A percentile compares a stretch with the other conserved stretches of the same genome.
These are phyloP conservation scores for Apodemia zela DNA, from an alignment of 2,888 invertebrate species.

Conservation along the genomic window DNA sequence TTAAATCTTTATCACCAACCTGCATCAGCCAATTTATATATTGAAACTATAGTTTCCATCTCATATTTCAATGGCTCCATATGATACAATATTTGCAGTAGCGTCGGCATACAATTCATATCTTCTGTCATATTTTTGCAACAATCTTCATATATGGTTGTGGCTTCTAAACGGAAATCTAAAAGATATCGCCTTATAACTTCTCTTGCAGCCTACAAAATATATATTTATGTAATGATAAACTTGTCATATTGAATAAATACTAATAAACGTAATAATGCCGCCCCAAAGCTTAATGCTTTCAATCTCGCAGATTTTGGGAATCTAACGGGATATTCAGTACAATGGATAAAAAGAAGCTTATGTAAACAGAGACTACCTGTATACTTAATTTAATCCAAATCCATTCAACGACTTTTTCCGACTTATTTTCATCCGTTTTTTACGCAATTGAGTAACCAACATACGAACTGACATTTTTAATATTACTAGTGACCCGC, in stretches of 20 bases:
- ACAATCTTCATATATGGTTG: conserved; percentile 58
- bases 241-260: background rate
- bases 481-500: no score
- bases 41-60: conserved; percentile 74
- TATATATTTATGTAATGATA: background rate
- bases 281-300: no score
- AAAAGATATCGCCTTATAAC: conserved; percentile 81
- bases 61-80: conserved; percentile 73
- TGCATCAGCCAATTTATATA: conserved; percentile 72
- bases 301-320: no score
- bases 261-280: no score
- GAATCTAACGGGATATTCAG: no score
- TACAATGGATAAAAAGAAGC: no score
- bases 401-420: no score
- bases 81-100: conserved; percentile 61
- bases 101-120: conserved; percentile 58
- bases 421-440: no score
- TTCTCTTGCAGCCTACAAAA: conserved; percentile 81
- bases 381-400: no score
- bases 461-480: no score
- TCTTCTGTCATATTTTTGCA: conserved; percentile 40
- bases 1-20: conserved; percentile 44
- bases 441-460: no score
- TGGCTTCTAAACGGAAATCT: conserved; percentile 77
- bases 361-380: no score